Evolutionary conservation across 2,797 vertebrate species (phyloP), one percentile per base, ranked within the genome.

Genomic region (Lateolabrax maculatus): DNA sequence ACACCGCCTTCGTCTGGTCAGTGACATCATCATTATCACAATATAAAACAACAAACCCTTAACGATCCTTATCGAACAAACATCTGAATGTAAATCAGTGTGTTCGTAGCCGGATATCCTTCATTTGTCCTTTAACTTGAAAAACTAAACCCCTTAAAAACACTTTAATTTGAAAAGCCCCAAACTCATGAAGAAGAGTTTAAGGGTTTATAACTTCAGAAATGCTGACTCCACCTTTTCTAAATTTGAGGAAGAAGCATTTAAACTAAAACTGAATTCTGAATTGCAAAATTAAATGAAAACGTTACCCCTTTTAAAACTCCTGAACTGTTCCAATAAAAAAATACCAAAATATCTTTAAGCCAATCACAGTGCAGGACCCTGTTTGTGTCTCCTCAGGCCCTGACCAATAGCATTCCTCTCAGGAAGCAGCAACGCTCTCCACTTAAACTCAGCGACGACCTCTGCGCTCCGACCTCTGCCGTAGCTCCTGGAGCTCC

Each of bases 1-100:
- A 12, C 86, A 89, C 1, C 91, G 90, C 39, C 92, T 95, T 13
- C 89, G 77, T 15, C 63, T 85, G 91, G 95, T 95, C 16, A 88
- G 92, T 89, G 64, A 77, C 27, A 27, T 60, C 68, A 61, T 46
- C 27, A n/a, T 2, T 21, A 15, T 69, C 9, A 34, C 31, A 34
- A 34, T 4, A 34, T 3, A 6, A 6, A 34, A 34, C 31, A 34
- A 16, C 9, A 41, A 18, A 18, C 15, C n/a, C 2, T 9, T 25
- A n/a, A n/a, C 12, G 11, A 41, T 18, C 43, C 43, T 44, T 19
- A 44, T 18, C 6, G 2, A 9, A 5, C 9, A 27, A 27, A n/a
- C 2, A 1, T 3, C 25, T 52, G 19, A 46, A 19, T 64, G 11
- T 49, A 1, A 6, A 27, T 52, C 53, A 19, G 27, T 2, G n/a